Base-by-base conservation (phyloP, 1,140 invertebrate species). In the Micrasema minimum region DNA sequence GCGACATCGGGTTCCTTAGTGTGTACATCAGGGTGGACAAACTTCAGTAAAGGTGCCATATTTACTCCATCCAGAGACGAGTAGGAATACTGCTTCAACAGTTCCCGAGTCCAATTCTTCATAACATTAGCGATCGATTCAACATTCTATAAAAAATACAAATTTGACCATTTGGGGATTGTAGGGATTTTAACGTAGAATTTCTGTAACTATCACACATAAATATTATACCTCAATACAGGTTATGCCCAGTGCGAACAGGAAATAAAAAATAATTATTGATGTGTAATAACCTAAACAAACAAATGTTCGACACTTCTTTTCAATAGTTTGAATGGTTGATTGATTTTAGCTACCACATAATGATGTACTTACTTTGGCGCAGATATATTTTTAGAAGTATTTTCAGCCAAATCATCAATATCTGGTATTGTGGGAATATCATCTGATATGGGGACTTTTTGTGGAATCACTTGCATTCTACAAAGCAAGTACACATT, bases 81-180 rank as follows among this genome's bases (percentile, higher is more conserved):
- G 64, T 43, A 71, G 10, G 72, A 51, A 45, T 74, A 51, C 18
- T 74, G 72, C 41, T 74, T 74, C 11, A 74, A 37, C 31, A 74
- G 46, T 68, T 74, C 72, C 72, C n/a, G 72, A 74, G 65, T 74
- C 72, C 11, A 74, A 35, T 43, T 74, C 72, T 68, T 74, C 68
- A 65, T 74, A n/a, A 74, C 61, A 65, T 68, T 2, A 67, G 46
- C 53, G 64, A 46, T 38, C 62, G 41, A 22, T 71, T 74, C 12
- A 74, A 16, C 23, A 71, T 64, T 48, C 68, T 74, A 41, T 22
- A 69, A 72, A 11, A 53, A 51, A 51, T 11, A 43, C 0, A 7
- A 31, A 31, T n/a, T n/a, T n/a, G 45, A 51, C 23, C n/a, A 45
- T 22, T 3, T 20, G n/a, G 1, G 16, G 16, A 16, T n/a, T n/a